These are phyloP conservation scores for Passer domesticus DNA, from an alignment of 2,113 vertebrate species.

Conservation along the genomic window DNA sequence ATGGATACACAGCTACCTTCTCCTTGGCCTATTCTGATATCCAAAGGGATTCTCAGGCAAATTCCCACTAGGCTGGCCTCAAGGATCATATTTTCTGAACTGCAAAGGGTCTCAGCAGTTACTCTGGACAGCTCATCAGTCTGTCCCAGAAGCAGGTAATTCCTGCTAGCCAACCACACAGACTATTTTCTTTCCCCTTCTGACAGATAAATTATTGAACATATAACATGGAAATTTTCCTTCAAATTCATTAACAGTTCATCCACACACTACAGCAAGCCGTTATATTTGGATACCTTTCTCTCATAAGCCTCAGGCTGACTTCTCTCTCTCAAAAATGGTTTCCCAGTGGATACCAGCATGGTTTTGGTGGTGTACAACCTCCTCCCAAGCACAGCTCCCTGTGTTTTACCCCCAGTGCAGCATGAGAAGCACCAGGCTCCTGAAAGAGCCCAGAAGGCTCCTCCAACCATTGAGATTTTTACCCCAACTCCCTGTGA, in stretches of 20 bases:
- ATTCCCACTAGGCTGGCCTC: neutral
- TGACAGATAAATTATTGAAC: neutral
- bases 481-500: neutral
- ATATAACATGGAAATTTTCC: neutral
- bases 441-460: neutral
- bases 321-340: neutral
- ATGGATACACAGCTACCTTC: neutral
- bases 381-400: neutral
- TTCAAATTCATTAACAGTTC: neutral
- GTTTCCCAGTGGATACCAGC: neutral
- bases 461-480: neutral
- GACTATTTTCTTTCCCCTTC: neutral
- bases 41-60: neutral
- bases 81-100: neutral
- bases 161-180: neutral
- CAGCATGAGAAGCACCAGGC: neutral
- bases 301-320: neutral
- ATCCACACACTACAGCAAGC: neutral
- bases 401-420: neutral
- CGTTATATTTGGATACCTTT: neutral
- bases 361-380: neutral
- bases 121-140: neutral
- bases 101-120: neutral
- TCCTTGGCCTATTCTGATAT: neutral
- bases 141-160: neutral